These are phyloP conservation scores for Corythaeola cristata DNA, from an alignment of 2,113 vertebrate genomes.

Conservation along the genomic window DNA sequence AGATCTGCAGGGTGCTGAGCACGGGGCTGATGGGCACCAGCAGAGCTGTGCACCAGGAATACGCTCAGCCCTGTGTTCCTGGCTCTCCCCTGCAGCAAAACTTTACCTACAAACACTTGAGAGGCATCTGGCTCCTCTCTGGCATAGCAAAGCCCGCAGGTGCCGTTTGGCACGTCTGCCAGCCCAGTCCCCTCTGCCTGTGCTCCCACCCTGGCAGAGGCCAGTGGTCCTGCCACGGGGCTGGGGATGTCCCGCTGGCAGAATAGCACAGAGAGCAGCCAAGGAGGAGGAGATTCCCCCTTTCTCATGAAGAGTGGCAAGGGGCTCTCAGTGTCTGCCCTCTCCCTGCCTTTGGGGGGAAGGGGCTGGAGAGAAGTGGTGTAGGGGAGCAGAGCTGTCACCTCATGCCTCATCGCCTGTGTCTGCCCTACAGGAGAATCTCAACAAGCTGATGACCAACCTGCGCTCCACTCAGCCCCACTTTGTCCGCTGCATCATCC, in stretches of 20 bases:
- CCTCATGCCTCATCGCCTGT: background rate
- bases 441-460: conserved; percentile 96
- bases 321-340: background rate
- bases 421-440: conserved; percentile 84
- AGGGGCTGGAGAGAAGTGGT: background rate
- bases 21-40: background rate
- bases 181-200: background rate
- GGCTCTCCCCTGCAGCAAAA: background rate
- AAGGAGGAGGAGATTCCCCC: background rate
- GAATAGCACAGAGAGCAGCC: background rate
- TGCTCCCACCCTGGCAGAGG: background rate
- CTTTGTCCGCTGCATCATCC: conserved; percentile 94
- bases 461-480: conserved; percentile 92
- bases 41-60: background rate
- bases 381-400: background rate
- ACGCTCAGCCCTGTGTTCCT: background rate
- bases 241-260: background rate
- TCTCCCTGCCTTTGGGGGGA: background rate
- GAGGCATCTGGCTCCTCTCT: background rate
- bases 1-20: background rate
- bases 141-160: background rate
- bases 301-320: background rate
- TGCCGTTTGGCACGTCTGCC: background rate
- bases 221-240: background rate
- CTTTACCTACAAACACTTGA: background rate